A percentile compares a stretch with the other conserved stretches of the same genome.
Conservation (phyloP, 2,113 vertebrate species). For the Semnopithecus entellus region DNA sequence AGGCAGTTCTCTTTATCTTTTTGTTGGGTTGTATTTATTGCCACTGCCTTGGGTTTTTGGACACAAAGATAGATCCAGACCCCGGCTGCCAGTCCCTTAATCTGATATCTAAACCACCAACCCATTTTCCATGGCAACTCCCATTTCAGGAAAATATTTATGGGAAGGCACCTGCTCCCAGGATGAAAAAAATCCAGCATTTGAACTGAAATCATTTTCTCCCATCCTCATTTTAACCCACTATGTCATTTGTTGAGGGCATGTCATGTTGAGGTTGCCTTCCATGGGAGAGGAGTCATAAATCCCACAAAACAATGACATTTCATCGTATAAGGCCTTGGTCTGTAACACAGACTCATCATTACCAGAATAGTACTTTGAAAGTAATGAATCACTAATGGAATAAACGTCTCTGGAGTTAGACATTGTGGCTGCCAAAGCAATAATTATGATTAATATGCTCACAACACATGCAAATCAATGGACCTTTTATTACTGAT, state of each 20-base stretch:
- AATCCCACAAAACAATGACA: not conserved
- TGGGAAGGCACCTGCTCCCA: constrained; percentile 55
- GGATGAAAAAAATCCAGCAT: not conserved
- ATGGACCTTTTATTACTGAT: constrained; percentile 20
- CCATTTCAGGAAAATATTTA: constrained; percentile 66
- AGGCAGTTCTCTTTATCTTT: constrained; percentile 57
- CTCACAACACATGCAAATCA: constrained; percentile 8
- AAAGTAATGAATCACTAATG: constrained; percentile 49
- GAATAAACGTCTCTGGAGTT: constrained; percentile 45
- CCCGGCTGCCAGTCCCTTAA: constrained; percentile 22
- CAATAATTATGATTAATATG: constrained; percentile 51
- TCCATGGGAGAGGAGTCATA: not conserved
- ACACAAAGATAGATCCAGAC: constrained; percentile 61
- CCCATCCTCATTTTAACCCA: not conserved
- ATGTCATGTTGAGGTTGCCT: not conserved
- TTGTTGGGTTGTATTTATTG: constrained; percentile 53
- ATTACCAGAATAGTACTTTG: not conserved
- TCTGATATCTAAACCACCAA: constrained; percentile 63
- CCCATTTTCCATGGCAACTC: constrained; percentile 57
- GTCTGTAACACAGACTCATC: not conserved
- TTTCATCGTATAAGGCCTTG: not conserved
- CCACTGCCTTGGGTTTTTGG: constrained; percentile 15
- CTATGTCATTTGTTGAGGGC: not conserved
- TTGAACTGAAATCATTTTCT: constrained; percentile 34
- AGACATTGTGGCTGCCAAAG: not conserved